Conservation (phyloP, 2,113 vertebrate species). For the Hucho hucho region DNA sequence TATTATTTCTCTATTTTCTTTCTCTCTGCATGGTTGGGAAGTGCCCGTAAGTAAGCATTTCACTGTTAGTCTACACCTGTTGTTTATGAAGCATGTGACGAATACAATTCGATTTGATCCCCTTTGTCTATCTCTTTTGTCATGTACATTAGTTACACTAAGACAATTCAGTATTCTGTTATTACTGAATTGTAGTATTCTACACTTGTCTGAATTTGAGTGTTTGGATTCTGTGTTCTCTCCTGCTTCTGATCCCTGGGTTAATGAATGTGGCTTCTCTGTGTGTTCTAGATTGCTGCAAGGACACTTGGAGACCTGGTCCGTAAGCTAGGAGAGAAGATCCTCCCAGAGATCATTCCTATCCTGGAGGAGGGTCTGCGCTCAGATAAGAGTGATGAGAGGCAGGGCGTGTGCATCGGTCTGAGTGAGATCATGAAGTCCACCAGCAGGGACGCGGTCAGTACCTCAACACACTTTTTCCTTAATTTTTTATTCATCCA, state of each 20-base stretch:
- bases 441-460: slow-evolving; percentile 94
- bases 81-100: no score
- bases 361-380: slow-evolving; percentile 93
- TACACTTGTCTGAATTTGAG: no score
- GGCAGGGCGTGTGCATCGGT: slow-evolving; percentile 96
- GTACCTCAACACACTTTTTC: slow-evolving; percentile 56
- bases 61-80: no score
- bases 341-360: slow-evolving; percentile 97
- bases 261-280: not conserved
- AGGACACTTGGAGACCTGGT: slow-evolving; percentile 96
- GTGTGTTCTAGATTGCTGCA: slow-evolving; percentile 85
- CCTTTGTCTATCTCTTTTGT: not conserved
- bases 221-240: no score
- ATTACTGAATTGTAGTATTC: no score
- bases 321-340: slow-evolving; percentile 97
- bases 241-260: no score
- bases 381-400: slow-evolving; percentile 94
- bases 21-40: no score
- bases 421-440: slow-evolving; percentile 99
- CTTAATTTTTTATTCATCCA: no score
- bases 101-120: no score
- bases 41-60: no score
- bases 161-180: not conserved
- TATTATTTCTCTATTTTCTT: no score
- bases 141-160: not conserved